These are phyloP conservation scores for Myocastor coypus DNA, from an alignment of 2,113 vertebrate genomes.

Conservation along the genomic window DNA sequence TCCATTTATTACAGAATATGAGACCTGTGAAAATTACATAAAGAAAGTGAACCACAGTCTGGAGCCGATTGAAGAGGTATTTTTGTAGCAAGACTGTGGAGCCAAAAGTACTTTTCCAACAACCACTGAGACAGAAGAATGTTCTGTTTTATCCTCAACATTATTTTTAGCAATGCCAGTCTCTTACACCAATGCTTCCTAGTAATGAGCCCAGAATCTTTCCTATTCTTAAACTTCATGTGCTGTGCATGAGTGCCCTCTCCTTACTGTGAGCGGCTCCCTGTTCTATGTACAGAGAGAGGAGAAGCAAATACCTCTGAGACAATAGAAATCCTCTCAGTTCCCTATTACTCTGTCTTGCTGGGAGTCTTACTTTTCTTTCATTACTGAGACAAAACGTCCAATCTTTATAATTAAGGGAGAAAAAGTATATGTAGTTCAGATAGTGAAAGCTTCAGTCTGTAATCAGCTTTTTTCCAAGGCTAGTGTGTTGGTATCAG, in stretches of 20 bases:
- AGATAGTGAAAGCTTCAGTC: neutral
- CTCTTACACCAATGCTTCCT: neutral
- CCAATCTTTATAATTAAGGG: neutral
- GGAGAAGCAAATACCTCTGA: neutral
- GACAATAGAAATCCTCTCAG: neutral
- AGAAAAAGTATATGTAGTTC: neutral
- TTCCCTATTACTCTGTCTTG: neutral
- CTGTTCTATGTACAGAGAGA: neutral
- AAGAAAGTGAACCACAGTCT: conserved; percentile 29
- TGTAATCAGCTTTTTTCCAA: neutral
- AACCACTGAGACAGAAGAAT: conserved; percentile 26
- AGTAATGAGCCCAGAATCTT: conserved; percentile 18
- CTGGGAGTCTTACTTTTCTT: neutral
- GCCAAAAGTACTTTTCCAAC: conserved; percentile 42
- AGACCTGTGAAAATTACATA: conserved; percentile 29
- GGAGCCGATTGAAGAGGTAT: conserved; percentile 58
- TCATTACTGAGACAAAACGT: neutral
- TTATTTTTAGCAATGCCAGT: neutral
- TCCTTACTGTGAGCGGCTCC: neutral
- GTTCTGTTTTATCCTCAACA: neutral
- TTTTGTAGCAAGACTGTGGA: conserved; percentile 41
- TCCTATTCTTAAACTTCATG: neutral
- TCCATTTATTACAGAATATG: conserved; percentile 66
- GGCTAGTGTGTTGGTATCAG: neutral
- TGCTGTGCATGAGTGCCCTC: neutral